Evolutionary conservation across 64 coral and sea anemone species (phyloP).

Genomic region (Acropora tenuis): DNA sequence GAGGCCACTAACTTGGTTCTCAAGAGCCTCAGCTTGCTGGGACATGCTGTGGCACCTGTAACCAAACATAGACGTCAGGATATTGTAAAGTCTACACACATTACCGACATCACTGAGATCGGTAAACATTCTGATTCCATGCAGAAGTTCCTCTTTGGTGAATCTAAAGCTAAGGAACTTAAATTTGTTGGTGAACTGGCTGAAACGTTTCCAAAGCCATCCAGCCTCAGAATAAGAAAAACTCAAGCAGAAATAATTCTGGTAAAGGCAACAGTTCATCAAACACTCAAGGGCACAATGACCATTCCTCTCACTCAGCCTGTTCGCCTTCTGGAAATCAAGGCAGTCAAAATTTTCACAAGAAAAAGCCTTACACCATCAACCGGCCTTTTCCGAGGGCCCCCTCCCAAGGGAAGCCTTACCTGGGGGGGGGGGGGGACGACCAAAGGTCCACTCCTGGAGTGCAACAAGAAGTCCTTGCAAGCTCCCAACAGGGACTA

Average conservation of each 20-base stretch:
- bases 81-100: not conserved
- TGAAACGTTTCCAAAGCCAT: not conserved
- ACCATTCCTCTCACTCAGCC: not conserved
- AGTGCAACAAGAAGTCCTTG: not conserved
- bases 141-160: slow-evolving; percentile 34
- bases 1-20: not conserved
- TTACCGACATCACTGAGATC: slow-evolving; percentile 3
- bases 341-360: too few species aligned
- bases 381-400: slow-evolving; percentile 9
- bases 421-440: not conserved
- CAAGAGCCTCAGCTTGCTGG: not conserved
- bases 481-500: not conserved
- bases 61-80: not conserved
- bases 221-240: not conserved
- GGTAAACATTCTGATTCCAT: slow-evolving; percentile 19
- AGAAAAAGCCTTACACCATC: too few species aligned
- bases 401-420: not conserved
- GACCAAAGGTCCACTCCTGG: not conserved
- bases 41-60: not conserved
- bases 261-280: not conserved
- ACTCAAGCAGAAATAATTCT: not conserved
- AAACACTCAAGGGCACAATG: not conserved
- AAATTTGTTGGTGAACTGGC: slow-evolving; percentile 22
- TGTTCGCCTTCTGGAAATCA: not conserved
- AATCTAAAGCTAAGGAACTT: slow-evolving; percentile 1